phyloP scores from a whole-genome alignment of 2,113 vertebrate species.

The Rhabdornis inornatus region DNA sequence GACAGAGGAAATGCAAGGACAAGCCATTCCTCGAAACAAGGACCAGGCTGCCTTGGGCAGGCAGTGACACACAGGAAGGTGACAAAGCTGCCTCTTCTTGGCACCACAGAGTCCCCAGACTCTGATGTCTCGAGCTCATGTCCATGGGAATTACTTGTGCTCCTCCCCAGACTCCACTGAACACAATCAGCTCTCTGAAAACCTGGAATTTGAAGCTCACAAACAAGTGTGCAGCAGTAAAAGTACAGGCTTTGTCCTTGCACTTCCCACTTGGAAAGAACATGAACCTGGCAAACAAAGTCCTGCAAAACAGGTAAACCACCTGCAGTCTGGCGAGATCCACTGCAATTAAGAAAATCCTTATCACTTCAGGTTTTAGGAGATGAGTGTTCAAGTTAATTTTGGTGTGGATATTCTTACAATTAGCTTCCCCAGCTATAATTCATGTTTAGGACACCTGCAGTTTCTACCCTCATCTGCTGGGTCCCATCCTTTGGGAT shows the following conservation, averaged over 20 bases:
- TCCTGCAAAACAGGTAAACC: background rate
- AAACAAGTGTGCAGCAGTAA: background rate
- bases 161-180: background rate
- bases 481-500: background rate
- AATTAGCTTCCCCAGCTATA: background rate
- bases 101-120: background rate
- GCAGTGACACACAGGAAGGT: background rate
- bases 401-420: background rate
- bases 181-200: background rate
- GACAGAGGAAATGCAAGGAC: background rate
- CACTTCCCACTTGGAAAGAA: background rate
- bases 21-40: background rate
- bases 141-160: background rate
- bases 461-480: background rate
- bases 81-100: background rate
- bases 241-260: background rate
- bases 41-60: background rate
- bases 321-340: background rate
- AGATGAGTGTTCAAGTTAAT: background rate
- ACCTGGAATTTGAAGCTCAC: background rate
- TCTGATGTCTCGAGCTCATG: fast-evolving
- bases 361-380: background rate
- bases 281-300: background rate
- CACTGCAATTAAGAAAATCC: background rate
- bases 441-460: background rate